Base-by-base conservation (phyloP, 2,888 invertebrate species). In the Scaptomyza caliginosa region DNA sequence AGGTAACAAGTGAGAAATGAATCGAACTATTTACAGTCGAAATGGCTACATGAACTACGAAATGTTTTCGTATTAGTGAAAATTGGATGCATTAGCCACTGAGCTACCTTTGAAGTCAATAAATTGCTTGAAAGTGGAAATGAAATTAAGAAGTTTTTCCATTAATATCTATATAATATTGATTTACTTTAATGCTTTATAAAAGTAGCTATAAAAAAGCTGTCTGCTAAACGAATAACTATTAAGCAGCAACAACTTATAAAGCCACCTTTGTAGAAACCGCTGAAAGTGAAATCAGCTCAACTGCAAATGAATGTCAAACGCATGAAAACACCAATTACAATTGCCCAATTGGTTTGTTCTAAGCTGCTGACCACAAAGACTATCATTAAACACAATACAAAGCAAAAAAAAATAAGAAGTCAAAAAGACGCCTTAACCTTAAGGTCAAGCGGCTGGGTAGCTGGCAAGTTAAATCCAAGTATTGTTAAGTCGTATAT, bases 361-460 rank as follows among this genome's bases (percentile, higher is more conserved):
- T 39, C 26, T 36, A 17, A 23, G 26, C 45, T 50, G 57, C 57
- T 51, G 49, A 52, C 58, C 67, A 34, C 46, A 30, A 5, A 23
- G 51, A 36, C 45, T 68, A 51, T 60, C 60, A 51, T 74, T 78
- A 54, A 40, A 51, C 38, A 45, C 24, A 43, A 6, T 0, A n/a
- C 2, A 5, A 11, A 10, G 40, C 24, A 43, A 6, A 0, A n/a
- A 2, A 5, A 11, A 10, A 26, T 23, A 23, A 63, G 52, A 51
- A 45, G 11, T 6, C 19, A 6, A n/a, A 13, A 48, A 38, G 48
- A 34, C 40, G 17, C 45, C 56, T 51, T 32, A 32, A 19, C 13
- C 23, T 36, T 32, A 13, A 13, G 54, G 30, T 17, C 10, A 23
- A 39, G 4, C 13, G 13, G 32, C 7, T 32, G 8, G 11, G 36